Base-by-base conservation (phyloP, 2,888 invertebrate species). In the Clanis bilineata region DNA sequence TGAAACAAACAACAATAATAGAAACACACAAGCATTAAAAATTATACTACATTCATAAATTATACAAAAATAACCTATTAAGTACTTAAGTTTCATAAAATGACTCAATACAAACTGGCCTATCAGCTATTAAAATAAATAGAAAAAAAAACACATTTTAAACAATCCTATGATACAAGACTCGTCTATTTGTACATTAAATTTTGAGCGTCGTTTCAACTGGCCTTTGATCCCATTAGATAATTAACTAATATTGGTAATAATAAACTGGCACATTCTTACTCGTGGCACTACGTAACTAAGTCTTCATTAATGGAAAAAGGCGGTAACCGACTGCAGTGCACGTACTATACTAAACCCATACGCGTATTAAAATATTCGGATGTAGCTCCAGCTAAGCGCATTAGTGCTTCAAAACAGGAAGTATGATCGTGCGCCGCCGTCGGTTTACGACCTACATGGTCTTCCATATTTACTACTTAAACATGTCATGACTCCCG, bases 31-130 rank as follows among this genome's bases (percentile, higher is more conserved):
- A 55, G 56, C 44, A 43, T 44, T 59, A 59, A 25, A 59, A 56
- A 44, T 43, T 59, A 45, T 57, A 57, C 43, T 57, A 28, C 28
- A 57, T 45, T 44, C 32, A 57, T 55, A 59, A 55, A 43, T 25
- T 43, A 59, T 47, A 59, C 51, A 59, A 59, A 44, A 58, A 58
- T 54, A 59, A 59, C 43, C 28, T 56, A 28, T 58, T 51, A 58
- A 51, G 39, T 58, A 58, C 51, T 51, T 32, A 51, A 51, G 41
- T 41, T 55, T 55, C 51, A 32, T 54, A 72, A 73, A 84, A 86
- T 90, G 90, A 91, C 91, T 91, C 86, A 89, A 83, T 83, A 83
- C 68, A 79, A 88, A 90, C 89, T 88, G 89, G 88, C 88, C 88
- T 90, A 83, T 68, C 61, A 76, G 73, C 86, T 89, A 88, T 72